Evolutionary conservation across 2,113 vertebrate species (phyloP).

Genomic region (Archilochus colubris): DNA sequence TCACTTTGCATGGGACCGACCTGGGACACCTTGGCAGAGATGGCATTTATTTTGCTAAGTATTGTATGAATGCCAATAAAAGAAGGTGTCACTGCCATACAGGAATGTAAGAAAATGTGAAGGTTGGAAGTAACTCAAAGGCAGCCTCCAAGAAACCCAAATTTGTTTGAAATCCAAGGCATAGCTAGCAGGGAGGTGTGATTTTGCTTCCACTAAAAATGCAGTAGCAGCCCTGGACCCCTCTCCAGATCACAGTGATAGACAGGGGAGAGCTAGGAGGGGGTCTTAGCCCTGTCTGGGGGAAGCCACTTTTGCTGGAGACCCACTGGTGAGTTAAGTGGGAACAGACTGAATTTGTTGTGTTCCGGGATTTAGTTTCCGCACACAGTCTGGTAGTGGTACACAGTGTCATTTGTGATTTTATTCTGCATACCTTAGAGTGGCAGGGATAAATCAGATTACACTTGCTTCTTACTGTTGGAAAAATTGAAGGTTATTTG

Average conservation of each 20-base stretch:
- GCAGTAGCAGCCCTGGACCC: background rate
- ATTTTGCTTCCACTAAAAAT: background rate
- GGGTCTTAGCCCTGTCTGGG: background rate
- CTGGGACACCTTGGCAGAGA: background rate
- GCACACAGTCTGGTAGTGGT: background rate
- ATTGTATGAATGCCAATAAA: background rate
- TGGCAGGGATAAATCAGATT: background rate
- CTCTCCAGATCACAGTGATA: background rate
- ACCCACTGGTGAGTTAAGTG: background rate
- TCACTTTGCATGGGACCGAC: background rate
- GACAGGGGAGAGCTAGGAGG: background rate
- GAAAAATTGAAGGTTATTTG: background rate
- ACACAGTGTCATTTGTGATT: background rate
- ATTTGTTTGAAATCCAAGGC: background rate
- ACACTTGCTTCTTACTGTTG: background rate
- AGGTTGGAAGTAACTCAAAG: background rate
- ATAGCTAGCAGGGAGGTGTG: background rate
- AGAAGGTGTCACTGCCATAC: background rate
- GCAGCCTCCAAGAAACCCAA: background rate
- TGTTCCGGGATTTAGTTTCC: conserved; percentile 19
- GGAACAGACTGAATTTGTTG: background rate
- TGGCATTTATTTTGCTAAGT: background rate
- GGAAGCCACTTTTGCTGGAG: background rate
- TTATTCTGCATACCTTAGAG: background rate
- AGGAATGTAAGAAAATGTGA: background rate